These are phyloP conservation scores for Caradrina kadenii DNA, from an alignment of 2,888 invertebrate genomes.

Conservation along the genomic window DNA sequence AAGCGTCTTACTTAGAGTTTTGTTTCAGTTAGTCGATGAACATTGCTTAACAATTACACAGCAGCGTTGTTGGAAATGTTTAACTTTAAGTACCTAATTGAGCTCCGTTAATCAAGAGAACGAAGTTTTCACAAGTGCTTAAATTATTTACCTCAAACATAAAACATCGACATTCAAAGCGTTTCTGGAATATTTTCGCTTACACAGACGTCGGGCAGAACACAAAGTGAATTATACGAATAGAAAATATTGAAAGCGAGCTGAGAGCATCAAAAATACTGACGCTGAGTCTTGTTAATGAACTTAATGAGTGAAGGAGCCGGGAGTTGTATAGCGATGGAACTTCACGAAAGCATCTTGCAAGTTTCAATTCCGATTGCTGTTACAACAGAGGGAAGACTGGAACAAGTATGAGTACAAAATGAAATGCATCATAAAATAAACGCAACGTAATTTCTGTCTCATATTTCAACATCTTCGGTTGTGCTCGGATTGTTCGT, in stretches of 20 bases:
- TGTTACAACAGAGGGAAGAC: constrained; percentile 75
- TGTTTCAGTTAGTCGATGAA: constrained; percentile 72
- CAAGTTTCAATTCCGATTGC: constrained; percentile 83
- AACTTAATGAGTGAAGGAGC: constrained; percentile 87
- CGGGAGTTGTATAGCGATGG: constrained; percentile 77
- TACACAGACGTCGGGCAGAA: constrained; percentile 81
- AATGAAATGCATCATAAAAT: constrained; percentile 80
- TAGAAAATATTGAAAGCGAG: constrained; percentile 86
- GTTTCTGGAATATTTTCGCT: constrained; percentile 86
- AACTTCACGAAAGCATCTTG: constrained; percentile 81
- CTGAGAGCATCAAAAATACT: constrained; percentile 85
- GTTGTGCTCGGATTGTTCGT: constrained; percentile 49
- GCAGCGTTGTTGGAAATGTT: constrained; percentile 83
- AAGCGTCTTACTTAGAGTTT: constrained; percentile 62
- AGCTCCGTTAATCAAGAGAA: constrained; percentile 87
- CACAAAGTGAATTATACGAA: constrained; percentile 84
- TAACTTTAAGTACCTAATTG: constrained; percentile 86
- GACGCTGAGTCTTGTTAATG: constrained; percentile 86
- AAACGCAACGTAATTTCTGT: constrained; percentile 69
- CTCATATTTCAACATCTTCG: constrained; percentile 63
- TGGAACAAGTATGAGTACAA: constrained; percentile 71
- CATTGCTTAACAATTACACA: constrained; percentile 78
- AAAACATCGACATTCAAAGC: constrained; percentile 88
- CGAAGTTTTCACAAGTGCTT: constrained; percentile 88
- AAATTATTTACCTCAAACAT: constrained; percentile 89